Base-by-base conservation (phyloP, 2,888 invertebrate genomes). In the Leucophora obtusa region DNA sequence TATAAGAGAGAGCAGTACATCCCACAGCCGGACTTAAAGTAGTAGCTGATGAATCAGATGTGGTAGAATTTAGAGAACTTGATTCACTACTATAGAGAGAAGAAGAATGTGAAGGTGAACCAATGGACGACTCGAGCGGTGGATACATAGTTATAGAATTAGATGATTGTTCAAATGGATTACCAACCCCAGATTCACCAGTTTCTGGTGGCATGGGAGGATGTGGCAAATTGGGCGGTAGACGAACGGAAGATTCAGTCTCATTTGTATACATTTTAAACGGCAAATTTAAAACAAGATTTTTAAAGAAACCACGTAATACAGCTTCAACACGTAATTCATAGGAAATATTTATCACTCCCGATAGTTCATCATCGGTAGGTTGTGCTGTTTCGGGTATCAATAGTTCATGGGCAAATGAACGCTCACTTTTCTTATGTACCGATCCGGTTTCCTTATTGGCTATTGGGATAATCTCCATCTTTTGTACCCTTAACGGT, bases 391-490 rank as follows among this genome's bases (percentile, higher is more conserved):
- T 86, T 6, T 86, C 85, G 18, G 90, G 90, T 79, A 90, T 85
- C 1, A 88, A 85, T 50, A 90, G 83, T 70, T 89, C 89, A 65
- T 90, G 89, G 50, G 90, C 90, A 83, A 90, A 90, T 28, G 87
- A 87, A 21, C 90, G 87, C 69, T 89, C 89, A 17, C 87, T 88
- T 83, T 90, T 90, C 81, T 90, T 90, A 17, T 87, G 86, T 60
- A 90, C 89, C 0, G 89, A 86, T 0, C 90, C 90, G 0, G 90
- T 89, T 83, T 90, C 90, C 82, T 90, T 90, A 56, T 85, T 89
- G 65, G 88, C 87, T 72, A 90, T 85, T 11, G 86, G 84, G 17
- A 88, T 80, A 38, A 88, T 85, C 82, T 90, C 90, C 21, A 86
- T 83, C 82, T 89, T 89, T 21, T 86, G 86, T 33, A 87, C 85